Evolutionary conservation across 2,797 vertebrate species (phyloP).

Genomic region (Apodemus agrarius): DNA sequence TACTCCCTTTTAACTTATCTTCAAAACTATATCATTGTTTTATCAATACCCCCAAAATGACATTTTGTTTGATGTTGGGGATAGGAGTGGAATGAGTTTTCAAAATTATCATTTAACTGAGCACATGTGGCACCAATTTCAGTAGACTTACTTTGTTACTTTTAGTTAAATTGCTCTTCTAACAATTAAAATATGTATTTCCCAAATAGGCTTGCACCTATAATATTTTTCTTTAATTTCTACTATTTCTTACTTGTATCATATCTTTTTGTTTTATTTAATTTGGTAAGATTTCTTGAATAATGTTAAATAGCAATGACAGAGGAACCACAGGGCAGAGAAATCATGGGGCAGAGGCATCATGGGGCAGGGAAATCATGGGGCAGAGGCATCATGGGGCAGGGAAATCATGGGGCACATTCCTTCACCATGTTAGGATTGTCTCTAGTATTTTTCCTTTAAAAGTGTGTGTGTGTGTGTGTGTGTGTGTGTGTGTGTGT

Average conservation of each 20-base stretch:
- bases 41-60: neutral
- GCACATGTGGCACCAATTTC: neutral
- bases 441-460: neutral
- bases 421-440: neutral
- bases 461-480: neutral
- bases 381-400: neutral
- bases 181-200: neutral
- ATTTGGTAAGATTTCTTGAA: neutral
- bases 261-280: neutral
- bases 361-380: too few species aligned
- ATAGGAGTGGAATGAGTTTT: neutral
- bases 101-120: neutral
- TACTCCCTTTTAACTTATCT: slow-evolving; percentile 14
- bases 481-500: neutral
- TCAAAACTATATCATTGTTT: neutral
- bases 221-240: neutral
- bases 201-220: neutral
- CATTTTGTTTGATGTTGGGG: slow-evolving; percentile 44
- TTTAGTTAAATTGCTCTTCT: slow-evolving; percentile 2
- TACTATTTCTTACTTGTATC: neutral
- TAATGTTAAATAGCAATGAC: neutral
- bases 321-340: neutral
- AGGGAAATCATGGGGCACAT: neutral
- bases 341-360: too few species aligned
- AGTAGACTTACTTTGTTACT: neutral